Evolutionary conservation across 2,888 invertebrate genomes (phyloP), one percentile per base, ranked within the genome.

Genomic region (Plemyria rubiginata): DNA sequence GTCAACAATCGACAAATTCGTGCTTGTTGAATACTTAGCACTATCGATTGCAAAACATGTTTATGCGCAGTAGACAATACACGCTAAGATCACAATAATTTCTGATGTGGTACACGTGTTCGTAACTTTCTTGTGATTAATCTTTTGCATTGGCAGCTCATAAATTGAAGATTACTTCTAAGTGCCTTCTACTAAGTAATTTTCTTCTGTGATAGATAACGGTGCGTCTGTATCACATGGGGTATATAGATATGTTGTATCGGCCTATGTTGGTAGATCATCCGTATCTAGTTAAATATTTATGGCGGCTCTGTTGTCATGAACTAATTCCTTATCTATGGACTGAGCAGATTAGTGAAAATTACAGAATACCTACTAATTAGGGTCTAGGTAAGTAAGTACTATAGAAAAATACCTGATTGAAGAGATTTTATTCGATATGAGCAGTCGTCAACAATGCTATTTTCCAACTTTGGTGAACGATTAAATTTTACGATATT

Each of bases 271-370:
- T 8, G 32, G 70, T 73, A 65, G 73, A 77, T 72, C 75, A 75
- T 72, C 71, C 78, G 32, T 84, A 81, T 85, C 82, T 77, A 60
- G 67, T 52, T 62, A 22, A 22, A 74, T 71, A 82, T 83, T 82
- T 79, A 84, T 80, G 73, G 74, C 73, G 60, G 65, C 69, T 75
- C 73, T 71, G 64, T 68, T 73, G 72, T 70, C 67, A 68, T 75
- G 70, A 77, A 54, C 73, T 70, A 63, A 75, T 76, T 80, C 67
- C 68, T 79, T 83, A 82, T 82, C 81, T 77, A 71, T 66, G 74
- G 77, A 75, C 75, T 70, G 68, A 62, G 62, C 52, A 70, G 68
- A 71, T 73, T 67, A 67, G 66, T 70, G 64, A 61, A 65, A 76
- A 73, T 78, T 66, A 73, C 70, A 71, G 70, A 76, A 77, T 13